Conservation (phyloP, 2,888 invertebrate species). For the Meganola albula region DNA sequence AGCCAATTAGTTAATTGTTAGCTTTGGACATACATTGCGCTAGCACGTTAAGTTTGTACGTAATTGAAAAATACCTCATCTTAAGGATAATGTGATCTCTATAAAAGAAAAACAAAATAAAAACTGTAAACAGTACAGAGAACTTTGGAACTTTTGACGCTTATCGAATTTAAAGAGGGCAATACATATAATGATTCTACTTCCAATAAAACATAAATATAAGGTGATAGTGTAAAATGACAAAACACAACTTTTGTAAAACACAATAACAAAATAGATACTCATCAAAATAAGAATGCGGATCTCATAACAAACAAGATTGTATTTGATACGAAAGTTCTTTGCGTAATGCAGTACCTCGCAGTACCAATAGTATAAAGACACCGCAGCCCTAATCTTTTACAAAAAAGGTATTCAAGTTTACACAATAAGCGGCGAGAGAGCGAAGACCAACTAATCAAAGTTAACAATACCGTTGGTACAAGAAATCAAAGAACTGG, state of each 20-base stretch:
- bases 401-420: slow-evolving; percentile 35
- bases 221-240: slow-evolving; percentile 16
- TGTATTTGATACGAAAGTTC: slow-evolving; percentile 33
- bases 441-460: slow-evolving; percentile 48
- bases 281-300: slow-evolving; percentile 33
- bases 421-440: slow-evolving; percentile 41
- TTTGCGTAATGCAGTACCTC: slow-evolving; percentile 37
- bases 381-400: slow-evolving; percentile 26
- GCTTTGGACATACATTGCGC: too few relatives aligned
- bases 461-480: slow-evolving; percentile 51
- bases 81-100: too few relatives aligned
- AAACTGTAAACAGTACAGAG: too few relatives aligned
- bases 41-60: too few relatives aligned
- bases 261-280: slow-evolving; percentile 25
- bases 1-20: too few relatives aligned
- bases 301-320: slow-evolving; percentile 40
- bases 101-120: too few relatives aligned
- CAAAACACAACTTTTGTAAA: slow-evolving; percentile 25
- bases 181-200: too few relatives aligned
- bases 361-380: slow-evolving; percentile 25
- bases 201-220: slow-evolving; percentile 7
- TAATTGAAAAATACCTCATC: too few relatives aligned
- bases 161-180: too few relatives aligned
- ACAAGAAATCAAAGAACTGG: slow-evolving; percentile 41
- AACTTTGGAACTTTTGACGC: too few relatives aligned